phyloP scores from a whole-genome alignment of 1,140 invertebrate species.

The Dendrolimus kikuchii region DNA sequence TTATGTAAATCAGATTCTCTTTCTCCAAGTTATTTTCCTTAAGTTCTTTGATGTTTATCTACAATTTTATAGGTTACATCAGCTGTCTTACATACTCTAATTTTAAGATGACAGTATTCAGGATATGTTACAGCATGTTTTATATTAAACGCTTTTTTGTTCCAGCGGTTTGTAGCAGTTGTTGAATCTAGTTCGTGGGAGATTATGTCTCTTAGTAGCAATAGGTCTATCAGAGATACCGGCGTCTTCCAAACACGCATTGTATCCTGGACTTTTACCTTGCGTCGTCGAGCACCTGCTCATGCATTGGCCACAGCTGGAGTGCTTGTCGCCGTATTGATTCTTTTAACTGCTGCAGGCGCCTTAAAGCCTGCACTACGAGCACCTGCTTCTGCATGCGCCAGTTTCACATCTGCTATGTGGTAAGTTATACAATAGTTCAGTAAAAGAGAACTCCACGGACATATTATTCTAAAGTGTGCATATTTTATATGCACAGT shows the following conservation, averaged over 20 bases:
- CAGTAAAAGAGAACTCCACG: too few relatives aligned
- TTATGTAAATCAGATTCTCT: too few relatives aligned
- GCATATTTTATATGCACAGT: too few relatives aligned
- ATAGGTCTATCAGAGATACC: slow-evolving; percentile 11
- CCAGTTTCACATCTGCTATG: slow-evolving; percentile 31
- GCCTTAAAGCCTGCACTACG: slow-evolving; percentile 31
- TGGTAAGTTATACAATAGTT: slow-evolving; percentile 22
- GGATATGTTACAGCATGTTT: too few relatives aligned
- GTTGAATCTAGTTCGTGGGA: slow-evolving; percentile 47
- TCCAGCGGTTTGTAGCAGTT: slow-evolving; percentile 25
- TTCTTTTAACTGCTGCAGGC: slow-evolving; percentile 33
- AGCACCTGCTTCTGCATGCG: slow-evolving; percentile 30
- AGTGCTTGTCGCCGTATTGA: slow-evolving; percentile 21
- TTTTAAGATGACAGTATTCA: too few relatives aligned
- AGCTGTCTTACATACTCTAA: too few relatives aligned
- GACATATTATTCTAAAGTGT: too few relatives aligned
- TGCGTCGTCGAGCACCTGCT: slow-evolving; percentile 37
- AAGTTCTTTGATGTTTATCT: too few relatives aligned
- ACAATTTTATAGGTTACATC: too few relatives aligned
- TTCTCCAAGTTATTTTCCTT: too few relatives aligned
- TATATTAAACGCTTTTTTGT: not conserved
- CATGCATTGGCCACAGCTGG: slow-evolving; percentile 26
- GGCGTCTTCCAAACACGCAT: slow-evolving; percentile 18
- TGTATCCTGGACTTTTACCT: slow-evolving; percentile 23
- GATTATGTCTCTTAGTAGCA: slow-evolving; percentile 21